Evolutionary conservation across 1,140 invertebrate genomes (phyloP), one percentile per base, ranked within the genome.

Genomic region (Hyphantria cunea): DNA sequence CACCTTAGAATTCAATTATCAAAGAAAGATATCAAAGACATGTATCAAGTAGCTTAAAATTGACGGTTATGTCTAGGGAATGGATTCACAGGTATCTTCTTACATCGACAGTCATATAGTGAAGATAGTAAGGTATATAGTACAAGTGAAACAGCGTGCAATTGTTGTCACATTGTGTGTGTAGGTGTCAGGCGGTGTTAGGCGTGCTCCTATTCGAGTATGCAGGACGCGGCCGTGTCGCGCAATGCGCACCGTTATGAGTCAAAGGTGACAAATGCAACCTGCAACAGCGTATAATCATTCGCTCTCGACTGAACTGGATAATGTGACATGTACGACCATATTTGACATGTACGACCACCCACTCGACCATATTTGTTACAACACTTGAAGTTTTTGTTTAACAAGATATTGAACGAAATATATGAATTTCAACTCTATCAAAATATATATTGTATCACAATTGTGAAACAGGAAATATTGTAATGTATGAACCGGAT

Each of bases 381-480:
- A 25, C 17, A 5, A 5, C 17, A 25, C 17, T 25, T 1, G 17
- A 25, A 25, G 17, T 25, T 25, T 1, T 25, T 5, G 17, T 1
- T 25, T 5, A 5, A 5, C 17, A 5, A 25, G 17, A 25, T 3
- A 25, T 5, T 25, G 17, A 25, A 5, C 17, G 17, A 25, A 25
- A 25, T 1, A 25, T 25, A 3, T 25, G 17, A 3, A 25, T 25
- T 5, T 25, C 17, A 3, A 5, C 1, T 3, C 5, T 25, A 25
- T 25, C 17, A 25, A 25, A 25, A 11, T 14, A 9, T 33, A 33
- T 9, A 15, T 10, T 32, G n/a, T 17, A 47, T 37, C 42, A 17
- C 34, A 34, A n/a, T 56, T 32, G 45, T 4, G 41, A 17, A 45
- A 55, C 25, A 56, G 53, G 53, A 56, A 47, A 45, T 56, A 15